phyloP scores from a whole-genome alignment of 2,888 invertebrate genomes.

The Acronicta aceris region DNA sequence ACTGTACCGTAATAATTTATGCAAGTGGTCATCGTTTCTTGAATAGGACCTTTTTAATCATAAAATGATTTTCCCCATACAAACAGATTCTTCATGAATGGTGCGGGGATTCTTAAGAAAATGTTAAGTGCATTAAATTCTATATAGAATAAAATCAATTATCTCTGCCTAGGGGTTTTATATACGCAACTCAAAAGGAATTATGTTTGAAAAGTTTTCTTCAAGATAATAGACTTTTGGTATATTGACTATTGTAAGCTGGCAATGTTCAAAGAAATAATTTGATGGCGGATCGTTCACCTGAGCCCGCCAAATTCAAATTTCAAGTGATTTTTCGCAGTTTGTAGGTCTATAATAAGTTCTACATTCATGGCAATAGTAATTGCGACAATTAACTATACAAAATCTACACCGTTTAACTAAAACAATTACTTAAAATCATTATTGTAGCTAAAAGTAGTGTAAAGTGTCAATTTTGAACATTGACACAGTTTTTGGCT shows the following conservation, averaged over 20 bases:
- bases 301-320: too few relatives aligned
- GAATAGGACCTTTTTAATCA: slow-evolving; percentile 79
- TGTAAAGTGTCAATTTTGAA: too few relatives aligned
- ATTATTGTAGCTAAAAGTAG: too few relatives aligned
- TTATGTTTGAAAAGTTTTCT: slow-evolving; percentile 23
- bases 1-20: slow-evolving; percentile 82
- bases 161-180: slow-evolving; percentile 34
- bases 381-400: too few relatives aligned
- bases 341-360: too few relatives aligned
- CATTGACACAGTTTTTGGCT: too few relatives aligned
- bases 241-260: slow-evolving; percentile 11
- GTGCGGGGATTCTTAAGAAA: slow-evolving; percentile 50
- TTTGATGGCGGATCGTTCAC: too few relatives aligned
- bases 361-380: too few relatives aligned
- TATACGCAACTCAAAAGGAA: slow-evolving; percentile 22
- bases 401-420: too few relatives aligned
- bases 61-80: slow-evolving; percentile 74
- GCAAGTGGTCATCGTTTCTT: slow-evolving; percentile 84
- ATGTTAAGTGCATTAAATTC: slow-evolving; percentile 60
- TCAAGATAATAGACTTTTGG: slow-evolving; percentile 24
- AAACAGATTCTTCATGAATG: slow-evolving; percentile 53
- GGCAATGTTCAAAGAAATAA: not conserved
- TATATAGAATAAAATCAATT: slow-evolving; percentile 58
- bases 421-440: too few relatives aligned
- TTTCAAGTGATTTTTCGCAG: too few relatives aligned